phyloP scores from a whole-genome alignment of 2,797 vertebrate genomes.

The Argentina silus region DNA sequence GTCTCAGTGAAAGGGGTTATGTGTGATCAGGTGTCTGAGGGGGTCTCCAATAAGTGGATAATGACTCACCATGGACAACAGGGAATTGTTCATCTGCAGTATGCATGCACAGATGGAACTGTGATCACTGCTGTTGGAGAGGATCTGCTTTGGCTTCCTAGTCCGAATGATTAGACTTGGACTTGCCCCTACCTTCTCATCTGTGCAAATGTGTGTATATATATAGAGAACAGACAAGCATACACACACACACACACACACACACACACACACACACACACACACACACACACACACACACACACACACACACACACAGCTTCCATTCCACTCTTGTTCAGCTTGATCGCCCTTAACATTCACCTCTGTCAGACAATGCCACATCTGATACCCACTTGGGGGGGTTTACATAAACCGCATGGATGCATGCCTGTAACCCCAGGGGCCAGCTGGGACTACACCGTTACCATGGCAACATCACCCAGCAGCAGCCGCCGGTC shows the following conservation, averaged over 20 bases:
- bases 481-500: slow-evolving; percentile 6
- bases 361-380: background rate
- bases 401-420: background rate
- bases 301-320: background rate
- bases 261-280: slow-evolving; percentile 5
- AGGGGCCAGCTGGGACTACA: slow-evolving; percentile 23
- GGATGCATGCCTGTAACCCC: slow-evolving; percentile 1
- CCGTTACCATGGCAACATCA: slow-evolving; percentile 40
- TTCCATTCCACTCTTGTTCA: background rate
- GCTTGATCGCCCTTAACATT: background rate
- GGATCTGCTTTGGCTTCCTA: background rate
- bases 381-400: background rate
- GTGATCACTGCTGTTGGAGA: background rate
- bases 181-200: too few relatives aligned
- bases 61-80: slow-evolving; percentile 22
- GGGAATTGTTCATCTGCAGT: background rate
- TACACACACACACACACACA: background rate
- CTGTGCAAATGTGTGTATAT: too few relatives aligned
- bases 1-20: slow-evolving; percentile 30
- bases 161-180: background rate
- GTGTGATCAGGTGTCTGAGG: background rate
- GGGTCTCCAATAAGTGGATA: slow-evolving; percentile 15
- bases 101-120: background rate
- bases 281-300: slow-evolving; percentile 7
- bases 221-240: too few relatives aligned